Conservation (phyloP, 2,113 vertebrate genomes). For the Epinephelus cyanopodus region DNA sequence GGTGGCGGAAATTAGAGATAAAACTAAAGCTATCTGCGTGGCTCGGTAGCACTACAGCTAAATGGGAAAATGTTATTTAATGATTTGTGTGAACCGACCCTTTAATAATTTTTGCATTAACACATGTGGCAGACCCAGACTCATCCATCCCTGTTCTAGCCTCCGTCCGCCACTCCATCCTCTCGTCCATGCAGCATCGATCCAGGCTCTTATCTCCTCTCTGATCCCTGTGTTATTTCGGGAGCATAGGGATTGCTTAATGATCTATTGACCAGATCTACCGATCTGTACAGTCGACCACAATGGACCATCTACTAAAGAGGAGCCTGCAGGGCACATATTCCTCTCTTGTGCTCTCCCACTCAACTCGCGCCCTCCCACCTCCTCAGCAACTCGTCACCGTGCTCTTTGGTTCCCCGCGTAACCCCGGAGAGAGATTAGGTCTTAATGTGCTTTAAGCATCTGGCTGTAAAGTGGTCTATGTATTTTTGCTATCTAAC, state of each 20-base stretch:
- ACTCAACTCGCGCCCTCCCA: slow-evolving; percentile 38
- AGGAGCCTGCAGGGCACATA: slow-evolving; percentile 64
- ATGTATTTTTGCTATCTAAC: slow-evolving; percentile 53
- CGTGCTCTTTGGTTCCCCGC: slow-evolving; percentile 46
- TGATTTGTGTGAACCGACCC: slow-evolving; percentile 1
- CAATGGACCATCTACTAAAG: slow-evolving; percentile 71
- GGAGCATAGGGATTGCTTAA: slow-evolving; percentile 82
- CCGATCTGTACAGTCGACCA: slow-evolving; percentile 78
- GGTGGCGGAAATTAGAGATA: slow-evolving; percentile 2
- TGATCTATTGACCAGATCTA: slow-evolving; percentile 82
- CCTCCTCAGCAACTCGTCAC: slow-evolving; percentile 32
- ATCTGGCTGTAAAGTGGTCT: slow-evolving; percentile 72
- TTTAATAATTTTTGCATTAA: slow-evolving; percentile 18
- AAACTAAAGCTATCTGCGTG: neutral
- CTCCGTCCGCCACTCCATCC: slow-evolving; percentile 23
- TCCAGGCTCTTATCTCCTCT: slow-evolving; percentile 79
- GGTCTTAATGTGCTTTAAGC: slow-evolving; percentile 71
- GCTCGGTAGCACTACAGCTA: neutral
- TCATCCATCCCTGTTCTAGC: slow-evolving; percentile 29
- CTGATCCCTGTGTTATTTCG: slow-evolving; percentile 83
- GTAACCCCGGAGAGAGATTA: slow-evolving; percentile 66
- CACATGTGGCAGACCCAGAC: slow-evolving; percentile 11
- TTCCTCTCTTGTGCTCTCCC: slow-evolving; percentile 36
- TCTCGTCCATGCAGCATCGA: slow-evolving; percentile 72
- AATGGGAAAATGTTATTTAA: slow-evolving; percentile 24